Conservation (phyloP, 2,888 invertebrate genomes). For the Tiphia femorata region DNA sequence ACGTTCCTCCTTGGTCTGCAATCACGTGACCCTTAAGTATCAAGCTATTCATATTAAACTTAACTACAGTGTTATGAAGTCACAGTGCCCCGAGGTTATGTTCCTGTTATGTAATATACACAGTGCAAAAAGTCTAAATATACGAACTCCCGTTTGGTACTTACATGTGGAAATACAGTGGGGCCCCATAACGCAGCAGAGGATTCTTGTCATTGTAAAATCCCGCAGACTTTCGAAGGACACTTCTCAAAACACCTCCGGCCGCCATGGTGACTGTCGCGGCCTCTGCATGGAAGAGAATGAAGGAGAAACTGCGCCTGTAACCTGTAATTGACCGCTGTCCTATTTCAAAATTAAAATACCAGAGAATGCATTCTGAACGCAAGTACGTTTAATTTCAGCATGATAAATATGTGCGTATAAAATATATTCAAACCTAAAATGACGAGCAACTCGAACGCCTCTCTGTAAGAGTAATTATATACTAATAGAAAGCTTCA, state of each 20-base stretch:
- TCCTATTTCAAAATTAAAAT: too few relatives aligned
- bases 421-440: too few relatives aligned
- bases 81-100: neutral
- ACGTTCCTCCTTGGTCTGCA: slow-evolving; percentile 26
- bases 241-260: slow-evolving; percentile 8
- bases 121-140: neutral
- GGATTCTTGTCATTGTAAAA: slow-evolving; percentile 1
- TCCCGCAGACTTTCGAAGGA: slow-evolving; percentile 22
- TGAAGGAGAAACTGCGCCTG: too few relatives aligned
- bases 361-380: too few relatives aligned
- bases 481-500: too few relatives aligned
- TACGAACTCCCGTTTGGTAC: neutral
- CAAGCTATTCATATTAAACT: neutral
- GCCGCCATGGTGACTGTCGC: slow-evolving; percentile 35
- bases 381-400: too few relatives aligned
- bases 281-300: too few relatives aligned
- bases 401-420: too few relatives aligned
- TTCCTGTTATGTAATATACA: slow-evolving; percentile 25
- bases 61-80: neutral
- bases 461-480: too few relatives aligned
- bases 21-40: neutral
- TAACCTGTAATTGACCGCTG: too few relatives aligned
- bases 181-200: neutral
- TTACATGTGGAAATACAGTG: slow-evolving; percentile 1
- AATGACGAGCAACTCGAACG: too few relatives aligned